Conservation (phyloP, 2,888 invertebrate species). For the Plebejus anna region DNA sequence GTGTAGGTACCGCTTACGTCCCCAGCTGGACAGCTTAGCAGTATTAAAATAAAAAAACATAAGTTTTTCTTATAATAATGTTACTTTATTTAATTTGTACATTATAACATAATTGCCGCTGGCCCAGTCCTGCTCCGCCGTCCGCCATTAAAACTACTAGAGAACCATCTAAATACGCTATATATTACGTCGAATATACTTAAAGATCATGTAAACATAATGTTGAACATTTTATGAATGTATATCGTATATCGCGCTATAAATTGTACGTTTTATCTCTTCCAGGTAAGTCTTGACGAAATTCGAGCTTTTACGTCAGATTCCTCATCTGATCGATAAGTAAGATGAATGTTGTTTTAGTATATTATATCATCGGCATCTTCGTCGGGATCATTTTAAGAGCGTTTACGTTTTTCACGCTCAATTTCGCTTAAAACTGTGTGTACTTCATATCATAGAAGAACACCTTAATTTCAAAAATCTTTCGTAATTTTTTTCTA, state of each 20-base stretch:
- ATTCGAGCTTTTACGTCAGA: slow-evolving; percentile 47
- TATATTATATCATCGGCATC: not conserved
- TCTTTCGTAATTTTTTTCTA: too few relatives aligned
- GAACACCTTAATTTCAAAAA: too few relatives aligned
- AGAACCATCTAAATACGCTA: not conserved
- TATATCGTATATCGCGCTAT: slow-evolving; percentile 32
- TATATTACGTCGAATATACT: slow-evolving; percentile 14
- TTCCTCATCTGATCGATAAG: slow-evolving; percentile 36
- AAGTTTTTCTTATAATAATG: not conserved
- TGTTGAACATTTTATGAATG: slow-evolving; percentile 31
- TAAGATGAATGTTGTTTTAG: slow-evolving; percentile 37
- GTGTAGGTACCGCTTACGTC: not conserved
- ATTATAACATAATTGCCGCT: slow-evolving; percentile 9
- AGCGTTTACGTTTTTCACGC: too few relatives aligned
- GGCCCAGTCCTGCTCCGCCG: not conserved
- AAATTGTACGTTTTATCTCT: slow-evolving; percentile 53
- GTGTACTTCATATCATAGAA: too few relatives aligned
- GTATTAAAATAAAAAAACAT: not conserved
- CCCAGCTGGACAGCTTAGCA: not conserved
- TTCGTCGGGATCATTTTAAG: not conserved
- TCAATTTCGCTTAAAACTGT: too few relatives aligned
- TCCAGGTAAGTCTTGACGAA: slow-evolving; percentile 71
- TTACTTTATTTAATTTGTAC: slow-evolving; percentile 3
- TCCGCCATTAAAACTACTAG: slow-evolving; percentile 27
- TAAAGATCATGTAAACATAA: slow-evolving; percentile 17